Percentiles rank a stretch among this genome's conserved stretches.
These are phyloP conservation scores for Morbakka virulenta DNA, from an alignment of 30 jellyfish, hydroid and myxozoan genomes.

Conservation along the genomic window DNA sequence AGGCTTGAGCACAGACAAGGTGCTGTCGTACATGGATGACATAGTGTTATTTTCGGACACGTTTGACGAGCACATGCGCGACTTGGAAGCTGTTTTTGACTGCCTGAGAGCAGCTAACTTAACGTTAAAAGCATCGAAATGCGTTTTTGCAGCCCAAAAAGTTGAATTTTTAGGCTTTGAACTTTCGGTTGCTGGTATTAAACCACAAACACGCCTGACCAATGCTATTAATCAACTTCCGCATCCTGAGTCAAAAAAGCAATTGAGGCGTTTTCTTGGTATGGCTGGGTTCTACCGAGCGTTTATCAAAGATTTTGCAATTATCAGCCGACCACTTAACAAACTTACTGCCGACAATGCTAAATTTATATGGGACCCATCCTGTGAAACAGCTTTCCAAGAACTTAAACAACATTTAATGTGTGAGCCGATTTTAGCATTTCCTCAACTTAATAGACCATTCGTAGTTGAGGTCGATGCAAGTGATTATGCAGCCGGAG, in stretches of 20 bases:
- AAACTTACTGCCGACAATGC: constrained; percentile 33
- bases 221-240: constrained; percentile 31
- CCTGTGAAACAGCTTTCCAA: constrained; percentile 36
- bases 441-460: constrained; percentile 15
- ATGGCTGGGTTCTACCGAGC: constrained; percentile 43
- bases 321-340: constrained; percentile 43
- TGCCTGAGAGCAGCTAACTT: neutral
- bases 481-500: constrained; percentile 30
- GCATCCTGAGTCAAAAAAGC: constrained; percentile 33
- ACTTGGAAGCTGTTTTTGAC: neutral
- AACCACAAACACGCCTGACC: constrained; percentile 45
- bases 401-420: constrained; percentile 27
- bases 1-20: constrained; percentile 17
- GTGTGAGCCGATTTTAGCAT: constrained; percentile 47
- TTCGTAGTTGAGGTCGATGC: constrained; percentile 24
- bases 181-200: constrained; percentile 40
- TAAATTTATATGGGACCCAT: constrained; percentile 30
- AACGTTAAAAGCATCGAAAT: constrained; percentile 16
- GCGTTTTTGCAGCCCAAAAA: constrained; percentile 31
- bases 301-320: constrained; percentile 32
- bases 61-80: constrained; percentile 18
- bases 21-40: constrained; percentile 35
- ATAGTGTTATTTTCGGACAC: constrained; percentile 16
- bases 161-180: constrained; percentile 37
- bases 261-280: constrained; percentile 35